Base-by-base conservation (phyloP, 2,888 invertebrate species). In the Sminthurinus aureus region DNA sequence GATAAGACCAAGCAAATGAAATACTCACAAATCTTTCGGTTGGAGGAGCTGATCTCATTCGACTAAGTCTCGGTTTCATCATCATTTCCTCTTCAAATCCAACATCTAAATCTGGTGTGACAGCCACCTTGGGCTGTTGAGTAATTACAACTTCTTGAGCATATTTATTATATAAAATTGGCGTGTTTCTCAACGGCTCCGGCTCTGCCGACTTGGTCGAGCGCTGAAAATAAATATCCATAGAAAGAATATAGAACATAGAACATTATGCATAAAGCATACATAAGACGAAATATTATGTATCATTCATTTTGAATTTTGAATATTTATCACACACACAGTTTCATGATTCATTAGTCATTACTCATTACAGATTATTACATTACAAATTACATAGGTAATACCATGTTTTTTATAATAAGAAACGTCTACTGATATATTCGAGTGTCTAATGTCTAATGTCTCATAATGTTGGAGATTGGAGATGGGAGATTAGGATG, bases 111-210 rank as follows among this genome's bases (percentile, higher is more conserved):
- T 92, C 92, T 0, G 91, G 88, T 0, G 91, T 90, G 0, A 73
- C 52, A 69, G 84, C 77, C 20, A 84, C 83, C 71, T 83, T 84
- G 15, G 85, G 83, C 81, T 84, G 78, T 20, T 69, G 80, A 58
- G 82, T 81, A 79, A 79, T 83, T 15, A 85, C 85, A 13, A 87
- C 73, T 66, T 88, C 88, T 80, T 88, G 90, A 0, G 94, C 94
- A 89, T 95, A 95, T 87, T 92, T 93, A 90, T 95, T 95, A 89
- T 93, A 94, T 69, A 94, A 91, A 64, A 95, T 93, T 0, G 94
- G 93, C 0, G 89, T 87, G 58, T 88, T 88, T 67, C 85, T 87
- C 11, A 88, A 86, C 24, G 88, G 89, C 66, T 88, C 87, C 3
- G 87, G 88, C 78, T 88, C 88, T 51, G 87, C 87, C 6, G 88